Evolutionary conservation across 2,113 vertebrate genomes (phyloP).

Genomic region (Dunckerocampus dactyliophorus): DNA sequence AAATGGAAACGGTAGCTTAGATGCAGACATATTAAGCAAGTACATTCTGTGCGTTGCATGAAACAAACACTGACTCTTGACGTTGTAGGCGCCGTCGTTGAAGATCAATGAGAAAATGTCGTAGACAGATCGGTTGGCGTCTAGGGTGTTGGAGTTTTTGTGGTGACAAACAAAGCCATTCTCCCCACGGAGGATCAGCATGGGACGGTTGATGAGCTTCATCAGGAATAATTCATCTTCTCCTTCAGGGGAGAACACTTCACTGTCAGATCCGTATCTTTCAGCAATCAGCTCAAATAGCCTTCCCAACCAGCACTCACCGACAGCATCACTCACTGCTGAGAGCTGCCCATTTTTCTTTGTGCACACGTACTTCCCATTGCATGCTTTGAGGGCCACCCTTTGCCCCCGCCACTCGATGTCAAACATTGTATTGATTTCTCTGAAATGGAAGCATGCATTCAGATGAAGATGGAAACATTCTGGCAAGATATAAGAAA

Average conservation of each 20-base stretch:
- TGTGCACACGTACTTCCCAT: slow-evolving; percentile 90
- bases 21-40: background rate
- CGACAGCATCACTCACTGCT: slow-evolving; percentile 82
- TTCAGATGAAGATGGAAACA: background rate
- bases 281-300: background rate
- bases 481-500: background rate
- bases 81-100: slow-evolving; percentile 88
- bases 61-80: slow-evolving; percentile 80
- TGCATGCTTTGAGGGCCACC: slow-evolving; percentile 87
- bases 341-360: slow-evolving; percentile 97
- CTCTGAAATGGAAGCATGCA: slow-evolving; percentile 59
- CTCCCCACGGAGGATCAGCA: slow-evolving; percentile 86
- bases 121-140: slow-evolving; percentile 87
- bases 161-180: slow-evolving; percentile 92
- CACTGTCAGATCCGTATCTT: background rate
- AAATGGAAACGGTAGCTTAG: background rate
- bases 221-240: slow-evolving; percentile 86
- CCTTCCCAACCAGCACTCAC: slow-evolving; percentile 67
- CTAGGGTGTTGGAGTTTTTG: slow-evolving; percentile 86
- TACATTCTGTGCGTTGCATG: background rate
- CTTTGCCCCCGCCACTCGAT: slow-evolving; percentile 87
- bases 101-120: slow-evolving; percentile 89
- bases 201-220: slow-evolving; percentile 93
- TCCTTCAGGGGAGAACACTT: slow-evolving; percentile 63
- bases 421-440: slow-evolving; percentile 88